phyloP scores from a whole-genome alignment of 2,888 invertebrate species.

The Ischnura elegans region DNA sequence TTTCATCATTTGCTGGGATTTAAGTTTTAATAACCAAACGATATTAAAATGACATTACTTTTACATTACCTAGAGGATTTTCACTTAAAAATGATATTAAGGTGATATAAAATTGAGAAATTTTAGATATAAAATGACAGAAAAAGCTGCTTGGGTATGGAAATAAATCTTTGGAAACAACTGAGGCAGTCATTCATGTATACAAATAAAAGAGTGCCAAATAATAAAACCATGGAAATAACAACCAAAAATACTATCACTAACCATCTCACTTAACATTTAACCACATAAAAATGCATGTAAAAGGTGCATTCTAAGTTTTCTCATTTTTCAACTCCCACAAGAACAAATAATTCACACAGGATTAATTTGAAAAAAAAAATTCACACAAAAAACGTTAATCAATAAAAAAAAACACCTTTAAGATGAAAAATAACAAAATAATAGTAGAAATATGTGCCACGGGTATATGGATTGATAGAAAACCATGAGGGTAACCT shows the following conservation, averaged over 20 bases:
- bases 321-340: not conserved
- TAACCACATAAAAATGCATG: conserved; percentile 56
- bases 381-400: not conserved
- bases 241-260: not conserved
- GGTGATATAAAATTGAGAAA: too few species aligned
- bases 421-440: not conserved
- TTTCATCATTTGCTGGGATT: too few species aligned
- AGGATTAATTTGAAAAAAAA: not conserved
- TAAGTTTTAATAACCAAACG: too few species aligned
- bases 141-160: too few species aligned
- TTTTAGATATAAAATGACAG: too few species aligned
- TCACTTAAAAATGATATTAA: too few species aligned
- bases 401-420: not conserved
- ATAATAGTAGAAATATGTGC: not conserved
- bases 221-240: not conserved
- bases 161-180: not conserved
- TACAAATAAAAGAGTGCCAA: not conserved
- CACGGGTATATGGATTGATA: not conserved
- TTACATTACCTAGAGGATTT: too few species aligned
- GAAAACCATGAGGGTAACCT: not conserved
- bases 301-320: conserved; percentile 60
- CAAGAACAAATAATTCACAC: conserved; percentile 21
- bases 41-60: too few species aligned
- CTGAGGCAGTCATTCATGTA: not conserved
- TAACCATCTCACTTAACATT: not conserved